Percentiles rank a stretch among this genome's conserved stretches.
These are phyloP conservation scores for Gnatocerus cornutus DNA, from an alignment of 2,888 invertebrate species.

Conservation along the genomic window DNA sequence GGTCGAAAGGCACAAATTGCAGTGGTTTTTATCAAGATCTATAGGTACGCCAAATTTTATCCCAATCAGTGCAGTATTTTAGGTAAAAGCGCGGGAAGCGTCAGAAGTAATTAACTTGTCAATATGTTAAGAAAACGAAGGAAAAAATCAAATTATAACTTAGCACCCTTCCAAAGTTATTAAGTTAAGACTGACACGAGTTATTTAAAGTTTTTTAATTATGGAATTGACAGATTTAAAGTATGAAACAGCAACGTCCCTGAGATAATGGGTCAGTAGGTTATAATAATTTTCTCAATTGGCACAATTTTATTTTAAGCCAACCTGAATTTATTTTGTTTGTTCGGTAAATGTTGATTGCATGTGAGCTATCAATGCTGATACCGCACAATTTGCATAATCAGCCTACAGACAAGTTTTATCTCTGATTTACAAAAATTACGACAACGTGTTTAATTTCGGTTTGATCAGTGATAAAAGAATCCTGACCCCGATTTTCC, in stretches of 20 bases:
- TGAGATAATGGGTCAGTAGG: conserved; percentile 1
- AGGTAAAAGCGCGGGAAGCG: not conserved
- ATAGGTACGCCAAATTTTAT: no score
- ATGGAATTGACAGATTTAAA: conserved; percentile 24
- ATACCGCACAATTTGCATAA: conserved; percentile 28
- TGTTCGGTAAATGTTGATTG: conserved; percentile 14
- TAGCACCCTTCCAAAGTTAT: conserved; percentile 19
- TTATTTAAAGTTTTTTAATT: conserved; percentile 33
- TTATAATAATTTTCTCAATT: no score
- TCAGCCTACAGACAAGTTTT: conserved; percentile 24
- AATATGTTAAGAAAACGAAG: conserved; percentile 16
- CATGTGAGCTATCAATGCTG: conserved; percentile 17
- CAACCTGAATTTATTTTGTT: no score
- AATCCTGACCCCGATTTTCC: not conserved
- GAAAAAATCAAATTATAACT: conserved; percentile 38
- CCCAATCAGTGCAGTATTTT: no score
- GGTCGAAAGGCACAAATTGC: no score
- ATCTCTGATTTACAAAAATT: conserved; percentile 10
- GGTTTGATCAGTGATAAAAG: conserved; percentile 3
- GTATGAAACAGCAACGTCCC: conserved; percentile 21
- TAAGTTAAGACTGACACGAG: conserved; percentile 22
- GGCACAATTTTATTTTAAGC: no score
- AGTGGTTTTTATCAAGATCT: no score
- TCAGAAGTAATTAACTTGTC: conserved; percentile 34
- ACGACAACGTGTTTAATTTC: conserved; percentile 2